These are phyloP conservation scores for Atherinosoma microstoma DNA, from an alignment of 2,797 vertebrate genomes.

Conservation along the genomic window DNA sequence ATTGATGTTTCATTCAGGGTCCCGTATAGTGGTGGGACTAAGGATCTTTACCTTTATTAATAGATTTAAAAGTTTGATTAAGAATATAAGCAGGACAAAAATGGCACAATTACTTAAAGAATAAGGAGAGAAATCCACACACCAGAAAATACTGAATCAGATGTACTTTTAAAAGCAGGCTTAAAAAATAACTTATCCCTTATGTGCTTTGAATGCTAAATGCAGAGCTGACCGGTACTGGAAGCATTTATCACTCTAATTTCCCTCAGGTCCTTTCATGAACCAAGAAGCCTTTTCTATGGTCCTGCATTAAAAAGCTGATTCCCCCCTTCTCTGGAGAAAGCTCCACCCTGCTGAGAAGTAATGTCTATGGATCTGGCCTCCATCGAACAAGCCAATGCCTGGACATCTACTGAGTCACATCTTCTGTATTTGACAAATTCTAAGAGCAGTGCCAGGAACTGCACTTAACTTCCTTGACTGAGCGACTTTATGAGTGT, in stretches of 20 bases:
- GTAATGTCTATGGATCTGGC: conserved; percentile 30
- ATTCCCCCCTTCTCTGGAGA: conserved; percentile 41
- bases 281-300: conserved; percentile 3
- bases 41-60: not conserved
- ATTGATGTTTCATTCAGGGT: not conserved
- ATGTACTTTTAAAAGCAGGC: not conserved
- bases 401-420: conserved; percentile 32
- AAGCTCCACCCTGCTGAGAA: conserved; percentile 41
- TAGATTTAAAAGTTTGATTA: not conserved
- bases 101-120: not conserved
- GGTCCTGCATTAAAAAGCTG: conserved; percentile 34
- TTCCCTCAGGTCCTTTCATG: conserved; percentile 43
- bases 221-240: conserved; percentile 7
- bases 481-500: conserved; percentile 4
- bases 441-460: conserved; percentile 10
- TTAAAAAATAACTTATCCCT: not conserved
- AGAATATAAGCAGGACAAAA: not conserved
- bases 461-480: conserved; percentile 41
- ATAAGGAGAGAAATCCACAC: not conserved
- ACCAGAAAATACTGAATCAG: not conserved
- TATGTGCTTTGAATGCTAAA: conserved; percentile 24
- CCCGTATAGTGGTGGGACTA: not conserved
- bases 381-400: conserved; percentile 19
- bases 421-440: conserved; percentile 28
- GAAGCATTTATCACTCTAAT: conserved; percentile 47